Evolutionary conservation across 2,113 vertebrate species (phyloP).

Genomic region (Toxostoma redivivum): DNA sequence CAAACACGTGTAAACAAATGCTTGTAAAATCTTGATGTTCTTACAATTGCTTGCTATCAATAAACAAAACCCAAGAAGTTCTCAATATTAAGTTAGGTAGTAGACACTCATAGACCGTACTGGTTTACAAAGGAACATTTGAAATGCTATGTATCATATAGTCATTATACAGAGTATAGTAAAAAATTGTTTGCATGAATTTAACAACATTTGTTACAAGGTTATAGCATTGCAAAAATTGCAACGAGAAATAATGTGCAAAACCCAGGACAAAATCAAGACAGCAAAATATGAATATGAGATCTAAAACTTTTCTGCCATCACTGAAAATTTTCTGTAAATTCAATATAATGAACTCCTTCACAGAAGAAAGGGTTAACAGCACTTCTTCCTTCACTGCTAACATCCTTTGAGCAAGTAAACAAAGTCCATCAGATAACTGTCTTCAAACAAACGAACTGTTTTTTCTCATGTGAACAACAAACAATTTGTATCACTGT

Average conservation of each 20-base stretch:
- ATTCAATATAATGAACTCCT: neutral
- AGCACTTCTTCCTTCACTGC: neutral
- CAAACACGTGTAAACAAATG: neutral
- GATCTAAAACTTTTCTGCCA: neutral
- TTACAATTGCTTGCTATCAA: neutral
- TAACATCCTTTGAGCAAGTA: neutral
- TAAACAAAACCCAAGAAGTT: neutral
- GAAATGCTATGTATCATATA: neutral
- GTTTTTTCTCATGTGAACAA: neutral
- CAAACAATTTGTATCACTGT: neutral
- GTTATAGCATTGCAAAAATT: neutral
- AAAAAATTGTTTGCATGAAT: neutral
- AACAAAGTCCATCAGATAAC: slow-evolving; percentile 41
- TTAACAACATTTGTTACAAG: neutral
- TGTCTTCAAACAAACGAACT: neutral
- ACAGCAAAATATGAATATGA: neutral
- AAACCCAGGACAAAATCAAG: neutral
- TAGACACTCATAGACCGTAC: neutral
- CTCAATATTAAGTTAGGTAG: neutral
- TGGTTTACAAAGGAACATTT: neutral
- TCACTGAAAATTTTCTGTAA: neutral
- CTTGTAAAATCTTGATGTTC: neutral
- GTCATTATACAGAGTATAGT: neutral
- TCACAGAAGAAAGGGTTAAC: neutral
- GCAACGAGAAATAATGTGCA: neutral